phyloP scores from a whole-genome alignment of 2,113 vertebrate species.

The Nematolebias whitei region DNA sequence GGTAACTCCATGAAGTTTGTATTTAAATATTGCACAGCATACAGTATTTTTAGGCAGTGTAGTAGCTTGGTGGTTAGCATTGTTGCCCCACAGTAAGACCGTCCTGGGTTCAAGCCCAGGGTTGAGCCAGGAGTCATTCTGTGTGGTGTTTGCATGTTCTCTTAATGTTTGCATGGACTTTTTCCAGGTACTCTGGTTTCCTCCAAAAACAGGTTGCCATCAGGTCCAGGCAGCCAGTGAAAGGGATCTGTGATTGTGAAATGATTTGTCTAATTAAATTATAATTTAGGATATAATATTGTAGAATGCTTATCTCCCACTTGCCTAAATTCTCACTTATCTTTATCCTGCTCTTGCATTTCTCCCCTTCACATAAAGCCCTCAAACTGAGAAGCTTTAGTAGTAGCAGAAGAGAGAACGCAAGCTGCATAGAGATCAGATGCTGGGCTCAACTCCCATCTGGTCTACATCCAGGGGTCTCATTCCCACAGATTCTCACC shows the following conservation, averaged over 20 bases:
- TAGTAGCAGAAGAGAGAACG: neutral
- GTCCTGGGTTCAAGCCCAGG: too few species aligned
- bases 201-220: too few species aligned
- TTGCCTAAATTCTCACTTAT: neutral
- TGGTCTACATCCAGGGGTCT: constrained; percentile 57
- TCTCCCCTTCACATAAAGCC: constrained; percentile 13
- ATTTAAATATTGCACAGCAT: neutral
- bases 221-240: too few species aligned
- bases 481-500: constrained; percentile 36
- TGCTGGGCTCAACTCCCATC: constrained; percentile 42
- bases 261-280: too few species aligned
- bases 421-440: constrained; percentile 27
- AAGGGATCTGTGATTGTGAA: too few species aligned
- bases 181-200: too few species aligned
- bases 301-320: neutral
- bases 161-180: too few species aligned
- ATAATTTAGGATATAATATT: neutral
- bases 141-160: too few species aligned
- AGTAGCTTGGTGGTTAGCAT: too few species aligned
- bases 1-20: too few species aligned
- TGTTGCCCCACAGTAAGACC: too few species aligned
- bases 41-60: neutral
- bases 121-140: too few species aligned
- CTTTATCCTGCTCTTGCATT: constrained; percentile 10
- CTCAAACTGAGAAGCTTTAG: constrained; percentile 17